Evolutionary conservation across 2,797 vertebrate genomes (phyloP).

Genomic region (Ceryle rudis): DNA sequence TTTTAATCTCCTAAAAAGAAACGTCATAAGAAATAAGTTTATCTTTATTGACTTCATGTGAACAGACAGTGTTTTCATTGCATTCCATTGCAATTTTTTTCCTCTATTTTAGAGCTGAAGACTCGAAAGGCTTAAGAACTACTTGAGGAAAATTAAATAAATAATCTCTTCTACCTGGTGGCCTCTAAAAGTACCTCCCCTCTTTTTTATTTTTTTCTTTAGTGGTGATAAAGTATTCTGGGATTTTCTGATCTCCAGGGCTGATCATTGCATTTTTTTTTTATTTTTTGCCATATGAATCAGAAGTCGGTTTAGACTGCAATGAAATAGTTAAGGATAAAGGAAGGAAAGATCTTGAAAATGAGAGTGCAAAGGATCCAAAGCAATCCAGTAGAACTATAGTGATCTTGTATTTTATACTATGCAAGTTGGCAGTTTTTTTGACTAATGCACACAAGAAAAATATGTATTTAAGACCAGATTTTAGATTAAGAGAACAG

Average conservation of each 20-base stretch:
- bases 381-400: no score
- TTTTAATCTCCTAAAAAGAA: background rate
- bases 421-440: background rate
- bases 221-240: background rate
- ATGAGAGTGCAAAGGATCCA: background rate
- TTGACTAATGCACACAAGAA: background rate
- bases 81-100: background rate
- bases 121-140: background rate
- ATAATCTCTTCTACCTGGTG: background rate
- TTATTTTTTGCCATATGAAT: background rate
- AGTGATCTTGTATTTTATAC: background rate
- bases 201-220: background rate
- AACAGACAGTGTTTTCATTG: background rate
- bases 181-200: background rate
- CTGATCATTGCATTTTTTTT: background rate
- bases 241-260: background rate
- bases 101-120: background rate
- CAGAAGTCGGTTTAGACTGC: background rate
- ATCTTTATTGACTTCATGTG: background rate
- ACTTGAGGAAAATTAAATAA: background rate
- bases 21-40: background rate
- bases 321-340: background rate
- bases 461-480: background rate
- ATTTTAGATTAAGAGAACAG: background rate
- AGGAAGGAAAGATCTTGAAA: background rate